Evolutionary conservation across 2,113 vertebrate species (phyloP).

Genomic region (Zonotrichia leucophrys): DNA sequence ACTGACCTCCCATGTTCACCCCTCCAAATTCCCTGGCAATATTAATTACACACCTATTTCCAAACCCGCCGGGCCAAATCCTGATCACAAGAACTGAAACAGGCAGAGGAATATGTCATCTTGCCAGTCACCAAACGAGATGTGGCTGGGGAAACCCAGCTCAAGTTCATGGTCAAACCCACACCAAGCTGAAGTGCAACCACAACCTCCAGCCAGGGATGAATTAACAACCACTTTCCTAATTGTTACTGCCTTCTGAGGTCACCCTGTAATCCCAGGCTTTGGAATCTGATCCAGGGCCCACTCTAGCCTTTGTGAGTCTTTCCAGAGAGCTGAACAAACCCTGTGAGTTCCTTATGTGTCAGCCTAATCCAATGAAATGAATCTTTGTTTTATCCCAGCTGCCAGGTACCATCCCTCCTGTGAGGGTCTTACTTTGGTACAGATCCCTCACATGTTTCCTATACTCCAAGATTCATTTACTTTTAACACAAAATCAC

Average conservation of each 20-base stretch:
- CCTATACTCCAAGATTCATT: not conserved
- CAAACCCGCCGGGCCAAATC: not conserved
- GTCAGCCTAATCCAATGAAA: not conserved
- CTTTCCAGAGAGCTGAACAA: not conserved
- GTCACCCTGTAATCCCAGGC: not conserved
- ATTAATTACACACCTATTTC: not conserved
- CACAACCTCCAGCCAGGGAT: not conserved
- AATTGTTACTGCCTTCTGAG: not conserved
- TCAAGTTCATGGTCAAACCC: not conserved
- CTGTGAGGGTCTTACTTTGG: not conserved
- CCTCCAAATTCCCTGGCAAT: not conserved
- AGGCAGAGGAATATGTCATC: not conserved
- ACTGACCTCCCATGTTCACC: not conserved
- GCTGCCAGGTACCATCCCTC: slow-evolving; percentile 5
- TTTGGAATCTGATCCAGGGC: not conserved
- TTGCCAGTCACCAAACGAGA: not conserved
- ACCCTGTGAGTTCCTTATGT: not conserved
- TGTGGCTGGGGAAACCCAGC: not conserved
- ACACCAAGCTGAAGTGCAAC: not conserved
- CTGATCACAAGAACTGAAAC: not conserved
- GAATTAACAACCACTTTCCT: not conserved
- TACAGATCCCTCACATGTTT: not conserved
- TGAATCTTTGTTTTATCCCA: not conserved
- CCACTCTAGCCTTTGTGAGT: not conserved
- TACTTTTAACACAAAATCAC: not conserved